Percentiles rank a stretch among this genome's conserved stretches.
These are phyloP conservation scores for Tapera naevia DNA, from an alignment of 2,797 vertebrate species.

Conservation along the genomic window DNA sequence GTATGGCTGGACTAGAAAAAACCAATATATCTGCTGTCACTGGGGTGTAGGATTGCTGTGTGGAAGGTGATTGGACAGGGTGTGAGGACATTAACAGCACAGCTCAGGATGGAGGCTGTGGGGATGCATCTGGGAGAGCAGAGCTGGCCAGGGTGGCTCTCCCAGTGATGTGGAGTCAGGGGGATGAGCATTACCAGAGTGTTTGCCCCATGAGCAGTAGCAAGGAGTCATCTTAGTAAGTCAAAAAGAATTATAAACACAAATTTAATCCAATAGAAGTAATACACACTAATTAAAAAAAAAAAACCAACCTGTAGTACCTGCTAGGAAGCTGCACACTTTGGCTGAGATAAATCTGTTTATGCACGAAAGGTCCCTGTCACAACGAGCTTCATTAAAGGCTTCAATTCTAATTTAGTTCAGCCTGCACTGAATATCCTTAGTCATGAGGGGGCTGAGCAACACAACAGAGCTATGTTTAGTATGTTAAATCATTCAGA, in stretches of 20 bases:
- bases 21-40: fast-evolving
- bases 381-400: not conserved
- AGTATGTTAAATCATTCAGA: not conserved
- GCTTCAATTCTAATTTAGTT: not conserved
- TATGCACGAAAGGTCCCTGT: not conserved
- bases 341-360: not conserved
- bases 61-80: not conserved
- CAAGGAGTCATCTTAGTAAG: not conserved
- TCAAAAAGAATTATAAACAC: not conserved
- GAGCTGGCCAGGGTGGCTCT: fast-evolving
- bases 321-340: not conserved
- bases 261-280: not conserved
- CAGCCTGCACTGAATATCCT: not conserved
- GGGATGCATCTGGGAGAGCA: not conserved
- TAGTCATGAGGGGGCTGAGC: not conserved
- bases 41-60: not conserved
- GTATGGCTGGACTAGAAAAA: not conserved
- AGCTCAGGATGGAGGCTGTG: not conserved
- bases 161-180: not conserved
- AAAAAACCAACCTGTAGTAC: too few species aligned
- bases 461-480: not conserved
- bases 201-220: not conserved
- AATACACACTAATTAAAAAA: not conserved
- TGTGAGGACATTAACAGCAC: fast-evolving
- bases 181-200: not conserved